Base-by-base conservation (phyloP, 2,888 invertebrate species). In the Serripes groenlandicus region DNA sequence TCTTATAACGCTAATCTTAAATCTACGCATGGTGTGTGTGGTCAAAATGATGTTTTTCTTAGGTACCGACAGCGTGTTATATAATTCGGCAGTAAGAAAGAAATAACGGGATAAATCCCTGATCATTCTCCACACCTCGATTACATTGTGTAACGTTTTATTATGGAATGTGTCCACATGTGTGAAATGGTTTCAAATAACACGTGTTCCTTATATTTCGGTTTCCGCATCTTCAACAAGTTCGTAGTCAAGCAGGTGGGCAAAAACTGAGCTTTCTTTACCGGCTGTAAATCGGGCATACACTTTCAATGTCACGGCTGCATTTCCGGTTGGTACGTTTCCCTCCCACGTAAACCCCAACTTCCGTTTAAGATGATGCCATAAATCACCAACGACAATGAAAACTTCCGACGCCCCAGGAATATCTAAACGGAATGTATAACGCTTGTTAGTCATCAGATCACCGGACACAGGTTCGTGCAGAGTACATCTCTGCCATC, bases 391-490 rank as follows among this genome's bases (percentile, higher is more conserved):
- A 28, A 93, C 87, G 26, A 92, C 92, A 4, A 93, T 91, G 66
- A 93, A 92, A 69, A 93, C 93, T 70, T 93, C 93, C 26, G 89
- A 89, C 0, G 93, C 93, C 37, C 92, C 92, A 0, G 91, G 92
- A 3, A 93, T 89, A 70, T 93, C 93, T 30, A 94, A 77, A 58
- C 91, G 88, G 88, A 93, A 94, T 74, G 87, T 91, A 80, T 92
- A 92, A 7, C 92, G 88, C 74, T 91, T 92, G 85, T 93, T 91
- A 3, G 92, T 90, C 85, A 92, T 88, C 28, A 94, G 87, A 73
- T 94, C 93, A 0, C 94, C 93, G 9, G 89, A 89, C 5, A 93
- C 89, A 2, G 94, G 94, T 77, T 94, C 94, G 78, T 93, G 92
- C 26, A 94, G 84, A 1, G 93, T 89, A 73, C 93, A 93, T 3